phyloP scores from a whole-genome alignment of 2,113 vertebrate species.

The Rhinogobius similis region DNA sequence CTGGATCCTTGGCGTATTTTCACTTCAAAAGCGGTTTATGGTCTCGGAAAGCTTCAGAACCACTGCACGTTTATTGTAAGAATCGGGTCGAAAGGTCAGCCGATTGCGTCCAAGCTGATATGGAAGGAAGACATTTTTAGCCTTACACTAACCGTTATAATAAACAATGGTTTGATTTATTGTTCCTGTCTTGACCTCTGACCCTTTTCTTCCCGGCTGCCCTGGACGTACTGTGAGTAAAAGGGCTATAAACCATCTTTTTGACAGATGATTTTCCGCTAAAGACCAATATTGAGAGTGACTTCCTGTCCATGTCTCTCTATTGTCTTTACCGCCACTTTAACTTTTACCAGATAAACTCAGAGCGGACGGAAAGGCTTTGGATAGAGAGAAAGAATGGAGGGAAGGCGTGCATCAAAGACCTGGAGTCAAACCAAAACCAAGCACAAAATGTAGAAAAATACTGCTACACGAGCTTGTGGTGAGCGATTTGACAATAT shows the following conservation, averaged over 20 bases:
- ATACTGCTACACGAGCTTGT: background rate
- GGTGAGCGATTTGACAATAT: no score
- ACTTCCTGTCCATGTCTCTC: slow-evolving; percentile 1
- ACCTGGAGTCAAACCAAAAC: background rate
- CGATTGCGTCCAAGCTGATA: background rate
- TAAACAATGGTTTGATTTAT: background rate
- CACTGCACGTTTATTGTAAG: background rate
- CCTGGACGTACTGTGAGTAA: background rate
- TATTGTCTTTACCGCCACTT: slow-evolving; percentile 1
- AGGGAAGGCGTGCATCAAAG: slow-evolving; percentile 8
- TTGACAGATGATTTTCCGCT: slow-evolving; percentile 4
- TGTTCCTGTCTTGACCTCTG: background rate
- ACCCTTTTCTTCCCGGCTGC: background rate
- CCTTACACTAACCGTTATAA: background rate
- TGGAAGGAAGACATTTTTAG: slow-evolving; percentile 1
- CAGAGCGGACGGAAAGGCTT: background rate
- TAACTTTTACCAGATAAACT: slow-evolving; percentile 6
- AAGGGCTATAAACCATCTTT: background rate
- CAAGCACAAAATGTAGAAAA: background rate
- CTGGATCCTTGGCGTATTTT: no score
- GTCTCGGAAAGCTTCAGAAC: no score
- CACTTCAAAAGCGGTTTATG: no score
- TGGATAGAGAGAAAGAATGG: slow-evolving; percentile 5
- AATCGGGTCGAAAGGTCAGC: background rate
- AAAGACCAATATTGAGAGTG: background rate